Base-by-base conservation (phyloP, 53 echinoderm and acorn worm species). In the Echinometra lucunter region DNA sequence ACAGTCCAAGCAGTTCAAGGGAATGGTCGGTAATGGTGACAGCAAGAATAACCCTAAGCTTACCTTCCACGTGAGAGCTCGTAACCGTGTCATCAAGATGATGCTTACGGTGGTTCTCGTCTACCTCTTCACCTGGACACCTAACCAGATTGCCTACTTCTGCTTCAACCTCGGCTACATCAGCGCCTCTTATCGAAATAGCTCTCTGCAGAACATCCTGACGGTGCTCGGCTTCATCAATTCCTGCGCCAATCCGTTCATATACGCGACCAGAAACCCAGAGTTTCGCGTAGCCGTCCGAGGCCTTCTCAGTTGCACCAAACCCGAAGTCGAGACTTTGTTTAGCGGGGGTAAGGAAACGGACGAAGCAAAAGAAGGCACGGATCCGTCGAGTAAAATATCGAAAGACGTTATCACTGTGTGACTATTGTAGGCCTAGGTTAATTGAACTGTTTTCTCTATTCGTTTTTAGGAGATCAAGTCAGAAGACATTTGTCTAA, bases 51-150 rank as follows among this genome's bases (percentile, higher is more conserved):
- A 32, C 21, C 49, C 88, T 32, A 74, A 85, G 3, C 88, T 93
- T 7, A 89, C 96, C 10, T 92, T 96, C 44, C 96, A 96, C 63
- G 74, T 96, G 60, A 90, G 95, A 34, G 95, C 95, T 45, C 88
- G 97, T 56, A 91, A 95, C 13, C 94, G 92, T 10, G 88, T 96
- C 49, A 95, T 97, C 74, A 88, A 95, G 53, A 97, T 97, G 95
- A 91, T 97, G 90, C 58, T 97, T 6, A 92, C 96, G 9, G 96
- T 97, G 38, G 96, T 97, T 37, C 91, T 97, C 45, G 96, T 95
- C 3, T 97, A 96, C 69, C 94, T 96, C 57, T 56, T 97, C 35
- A 95, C 96, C 88, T 97, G 97, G 97, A 92, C 94, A 47, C 97
- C 97, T 23, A 96, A 97, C 69, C 97, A 97, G 58, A 32, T 97